Base-by-base conservation (phyloP, 2,888 invertebrate species). In the Mesopsocus fuscifrons region DNA sequence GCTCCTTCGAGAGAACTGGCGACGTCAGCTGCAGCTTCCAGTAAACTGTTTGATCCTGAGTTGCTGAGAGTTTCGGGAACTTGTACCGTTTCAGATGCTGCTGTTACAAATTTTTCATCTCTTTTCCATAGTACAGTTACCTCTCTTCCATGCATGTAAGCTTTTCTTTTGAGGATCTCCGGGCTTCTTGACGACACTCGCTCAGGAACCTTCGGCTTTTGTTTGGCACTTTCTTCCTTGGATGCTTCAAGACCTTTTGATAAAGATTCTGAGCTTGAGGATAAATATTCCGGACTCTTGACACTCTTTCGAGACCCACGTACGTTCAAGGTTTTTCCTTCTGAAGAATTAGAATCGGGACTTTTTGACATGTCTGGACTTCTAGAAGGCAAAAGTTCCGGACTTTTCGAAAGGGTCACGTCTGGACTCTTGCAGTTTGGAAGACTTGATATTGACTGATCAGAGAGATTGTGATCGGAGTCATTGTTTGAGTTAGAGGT, bases 1-100 rank as follows among this genome's bases (percentile, higher is more conserved):
- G 77, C 70, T 53, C 74, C 73, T 52, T 79, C 78, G 35, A 77
- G 55, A 2, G 73, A 70, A 50, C 68, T 72, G 1, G 75, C 76
- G 1, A 70, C 68, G 48, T 71, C 72, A 38, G 74, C 74, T 1
- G 72, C 75, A 2, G 77, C 74, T 55, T 76, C 74, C 40, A 77
- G 57, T 13, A 77, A 58, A 48, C 59, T 69, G 53, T 65, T 64
- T 1, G 68, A 61, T 11, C 64, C 57, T 3, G 56, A 52, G 4
- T 48, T 40, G 23, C 49, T 42, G 22, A 13, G 13, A n/a, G 33
- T 20, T 20, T 20, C 38, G 20, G 9, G 8, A 9, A 8, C 18
- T 8, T 38, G 18, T 5, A 11, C 3, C n/a, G 20, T 5, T 17
- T 38, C 38, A 13, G 20, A 38, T 18, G 38, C 38, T 3, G 38